These are phyloP conservation scores for Lepidotrigona ventralis DNA, from an alignment of 1,140 invertebrate genomes.

Conservation along the genomic window DNA sequence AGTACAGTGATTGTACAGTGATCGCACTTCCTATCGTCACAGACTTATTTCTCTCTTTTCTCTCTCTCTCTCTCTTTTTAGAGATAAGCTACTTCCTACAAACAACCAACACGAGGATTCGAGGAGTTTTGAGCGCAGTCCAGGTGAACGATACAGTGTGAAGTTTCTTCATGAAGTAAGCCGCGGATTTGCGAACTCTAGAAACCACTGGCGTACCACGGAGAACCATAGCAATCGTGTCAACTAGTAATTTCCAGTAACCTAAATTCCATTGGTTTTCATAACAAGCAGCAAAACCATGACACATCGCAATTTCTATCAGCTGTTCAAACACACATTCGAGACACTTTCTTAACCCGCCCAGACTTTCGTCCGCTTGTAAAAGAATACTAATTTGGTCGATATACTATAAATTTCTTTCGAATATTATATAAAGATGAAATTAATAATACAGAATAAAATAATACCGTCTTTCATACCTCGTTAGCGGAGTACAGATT, in stretches of 20 bases:
- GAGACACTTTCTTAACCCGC: neutral
- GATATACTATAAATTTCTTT: too few relatives aligned
- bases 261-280: conserved; percentile 21
- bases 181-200: conserved; percentile 23
- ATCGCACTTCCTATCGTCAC: neutral
- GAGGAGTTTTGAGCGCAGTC: neutral
- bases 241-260: conserved; percentile 15
- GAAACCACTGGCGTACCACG: conserved; percentile 7
- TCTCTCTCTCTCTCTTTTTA: neutral
- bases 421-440: too few relatives aligned
- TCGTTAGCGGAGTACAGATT: too few relatives aligned
- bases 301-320: neutral
- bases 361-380: too few relatives aligned
- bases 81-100: neutral
- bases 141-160: neutral
- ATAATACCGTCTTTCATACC: too few relatives aligned
- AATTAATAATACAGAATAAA: too few relatives aligned
- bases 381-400: too few relatives aligned
- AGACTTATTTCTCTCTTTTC: neutral
- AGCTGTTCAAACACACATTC: neutral
- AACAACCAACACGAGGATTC: too few relatives aligned
- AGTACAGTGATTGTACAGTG: neutral
- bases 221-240: conserved; percentile 2
- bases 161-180: conserved; percentile 38
- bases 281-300: neutral